Base-by-base conservation (phyloP, 2,113 vertebrate genomes). In the Scartelaos histophorus region DNA sequence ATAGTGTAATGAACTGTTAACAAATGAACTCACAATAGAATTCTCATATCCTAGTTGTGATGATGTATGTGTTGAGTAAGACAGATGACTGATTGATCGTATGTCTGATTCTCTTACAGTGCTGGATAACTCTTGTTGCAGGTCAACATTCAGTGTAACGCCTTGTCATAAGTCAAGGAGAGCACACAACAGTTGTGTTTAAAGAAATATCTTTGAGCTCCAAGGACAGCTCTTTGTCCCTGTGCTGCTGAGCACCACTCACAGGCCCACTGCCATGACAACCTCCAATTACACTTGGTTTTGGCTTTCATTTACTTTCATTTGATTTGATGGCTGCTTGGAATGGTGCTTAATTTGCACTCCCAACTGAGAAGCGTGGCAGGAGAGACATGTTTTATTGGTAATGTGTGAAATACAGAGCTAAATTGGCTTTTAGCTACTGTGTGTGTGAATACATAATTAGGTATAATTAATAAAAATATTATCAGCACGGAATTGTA, bases 301-400 rank as follows among this genome's bases (percentile, higher is more conserved):
- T 58, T 58, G 56, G 56, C 56, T 58, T 58, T 58, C 56, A 58
- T 58, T 58, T 58, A 25, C 56, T 58, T 58, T 58, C 56, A 58
- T 58, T 58, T 58, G 56, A 58, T 58, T 58, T 58, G 56, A 58
- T 61, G 25, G 58, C 29, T 25, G 58, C 7, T 61, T 24, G 22
- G 25, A 34, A 61, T 61, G 25, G 25, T 61, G 58, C 24, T 61
- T 29, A 61, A 61, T 61, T 61, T 61, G 24, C 25, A 61, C 58
- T 61, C 15, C 58, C 58, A 61, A 29, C 58, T 61, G 58, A 29
- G 58, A 61, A 61, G 24, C 58, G 13, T 34, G 58, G 58, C 58
- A 34, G 25, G 58, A 29, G 24, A 61, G 24, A 25, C 58, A 61
- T 61, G 58, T 61, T 61, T 61, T 61, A 61, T 29, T 61, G 58